These are phyloP conservation scores for Antheraea mylitta DNA, from an alignment of 1,140 invertebrate genomes.

Conservation along the genomic window DNA sequence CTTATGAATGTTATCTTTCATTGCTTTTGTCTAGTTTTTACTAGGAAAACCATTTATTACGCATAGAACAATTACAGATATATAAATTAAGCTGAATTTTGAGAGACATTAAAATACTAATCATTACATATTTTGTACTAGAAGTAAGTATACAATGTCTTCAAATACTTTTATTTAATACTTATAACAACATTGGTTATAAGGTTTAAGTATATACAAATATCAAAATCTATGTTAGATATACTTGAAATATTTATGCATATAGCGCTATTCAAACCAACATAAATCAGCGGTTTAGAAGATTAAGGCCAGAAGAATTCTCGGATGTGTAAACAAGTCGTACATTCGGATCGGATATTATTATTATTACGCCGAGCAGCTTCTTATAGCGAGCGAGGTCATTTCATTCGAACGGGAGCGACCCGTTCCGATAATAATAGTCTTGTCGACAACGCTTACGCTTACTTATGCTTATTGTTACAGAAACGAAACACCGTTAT, in stretches of 20 bases:
- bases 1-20: not conserved
- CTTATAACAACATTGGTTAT: too few species aligned
- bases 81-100: too few species aligned
- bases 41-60: too few species aligned
- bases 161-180: too few species aligned
- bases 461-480: conserved; percentile 35
- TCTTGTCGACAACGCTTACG: conserved; percentile 15
- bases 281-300: not conserved
- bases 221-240: too few species aligned
- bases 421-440: conserved; percentile 53
- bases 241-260: too few species aligned
- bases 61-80: too few species aligned
- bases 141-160: too few species aligned
- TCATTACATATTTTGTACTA: too few species aligned
- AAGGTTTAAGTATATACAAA: too few species aligned
- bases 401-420: conserved; percentile 46
- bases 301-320: not conserved
- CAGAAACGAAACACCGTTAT: conserved; percentile 27
- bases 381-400: conserved; percentile 52
- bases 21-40: not conserved
- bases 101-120: too few species aligned
- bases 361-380: not conserved
- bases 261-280: not conserved
- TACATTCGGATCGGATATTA: not conserved
- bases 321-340: not conserved